Percentiles rank a stretch among this genome's conserved stretches.
Conservation (phyloP, 1,140 invertebrate species). For the Ditylenchus dipsaci region DNA sequence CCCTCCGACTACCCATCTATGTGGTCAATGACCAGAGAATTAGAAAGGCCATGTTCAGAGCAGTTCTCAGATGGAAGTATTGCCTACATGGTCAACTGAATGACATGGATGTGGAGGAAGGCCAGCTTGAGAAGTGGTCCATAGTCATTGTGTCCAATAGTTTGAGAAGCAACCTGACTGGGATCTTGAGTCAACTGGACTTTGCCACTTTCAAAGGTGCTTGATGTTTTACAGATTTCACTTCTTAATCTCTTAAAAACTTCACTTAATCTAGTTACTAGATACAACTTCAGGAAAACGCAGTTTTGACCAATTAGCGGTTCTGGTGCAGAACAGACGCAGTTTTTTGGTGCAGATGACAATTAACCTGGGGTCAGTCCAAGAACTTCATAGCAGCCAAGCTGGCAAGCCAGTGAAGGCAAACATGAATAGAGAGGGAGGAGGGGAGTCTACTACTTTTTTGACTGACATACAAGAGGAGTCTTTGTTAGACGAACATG, state of each 20-base stretch:
- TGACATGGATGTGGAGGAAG: slow-evolving; percentile 17
- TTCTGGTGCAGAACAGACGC: slow-evolving; percentile 47
- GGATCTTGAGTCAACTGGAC: slow-evolving; percentile 30
- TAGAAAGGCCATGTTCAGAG: slow-evolving; percentile 42
- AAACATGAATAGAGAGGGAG: neutral
- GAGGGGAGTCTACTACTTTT: neutral
- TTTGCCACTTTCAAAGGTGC: slow-evolving; percentile 15
- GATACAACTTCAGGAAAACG: slow-evolving; percentile 26
- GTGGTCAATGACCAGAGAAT: slow-evolving; percentile 39
- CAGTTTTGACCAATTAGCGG: slow-evolving; percentile 46
- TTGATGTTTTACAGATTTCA: neutral
- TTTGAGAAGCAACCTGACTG: slow-evolving; percentile 46
- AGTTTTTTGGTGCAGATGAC: slow-evolving; percentile 50
- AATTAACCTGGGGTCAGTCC: slow-evolving; percentile 42
- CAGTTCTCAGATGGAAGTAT: slow-evolving; percentile 41
- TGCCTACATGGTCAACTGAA: slow-evolving; percentile 11
- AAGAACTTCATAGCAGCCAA: slow-evolving; percentile 16
- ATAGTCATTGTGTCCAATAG: slow-evolving; percentile 53
- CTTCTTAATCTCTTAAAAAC: neutral
- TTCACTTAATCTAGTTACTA: neutral
- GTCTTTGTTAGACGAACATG: no score
- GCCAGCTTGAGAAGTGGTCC: slow-evolving; percentile 50
- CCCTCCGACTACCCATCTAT: slow-evolving; percentile 48
- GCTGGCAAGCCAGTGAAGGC: neutral
- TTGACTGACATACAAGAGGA: slow-evolving; percentile 1